Evolutionary conservation across 2,113 vertebrate genomes (phyloP).

Genomic region (Pachyramphus minor): DNA sequence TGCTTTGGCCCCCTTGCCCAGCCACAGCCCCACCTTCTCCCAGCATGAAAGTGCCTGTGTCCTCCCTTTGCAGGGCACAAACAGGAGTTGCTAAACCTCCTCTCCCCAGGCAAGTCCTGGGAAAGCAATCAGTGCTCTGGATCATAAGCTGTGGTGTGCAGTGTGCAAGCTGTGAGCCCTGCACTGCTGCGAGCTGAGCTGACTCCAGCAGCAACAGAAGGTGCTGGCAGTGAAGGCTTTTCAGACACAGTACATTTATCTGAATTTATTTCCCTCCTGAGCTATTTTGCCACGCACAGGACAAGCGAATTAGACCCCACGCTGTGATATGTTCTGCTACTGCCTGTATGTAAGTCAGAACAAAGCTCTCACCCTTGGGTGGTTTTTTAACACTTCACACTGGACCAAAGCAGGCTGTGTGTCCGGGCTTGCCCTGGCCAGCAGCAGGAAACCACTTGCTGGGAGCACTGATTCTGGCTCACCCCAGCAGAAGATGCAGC

Average conservation of each 20-base stretch:
- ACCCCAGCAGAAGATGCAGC: not conserved
- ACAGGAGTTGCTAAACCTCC: not conserved
- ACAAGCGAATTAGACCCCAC: not conserved
- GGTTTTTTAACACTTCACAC: not conserved
- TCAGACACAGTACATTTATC: not conserved
- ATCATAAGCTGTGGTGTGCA: accelerated
- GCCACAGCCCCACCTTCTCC: not conserved
- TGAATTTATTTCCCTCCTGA: not conserved
- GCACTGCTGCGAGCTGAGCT: not conserved
- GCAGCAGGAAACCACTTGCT: not conserved
- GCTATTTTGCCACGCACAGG: not conserved
- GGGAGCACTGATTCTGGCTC: not conserved
- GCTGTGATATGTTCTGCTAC: not conserved
- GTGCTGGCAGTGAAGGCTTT: not conserved
- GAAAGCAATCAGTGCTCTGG: not conserved
- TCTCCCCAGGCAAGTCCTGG: not conserved
- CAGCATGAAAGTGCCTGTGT: not conserved
- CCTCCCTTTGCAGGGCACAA: not conserved
- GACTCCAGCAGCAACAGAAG: not conserved
- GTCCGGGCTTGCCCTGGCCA: not conserved
- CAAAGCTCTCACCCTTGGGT: not conserved
- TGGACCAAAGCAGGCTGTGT: not conserved
- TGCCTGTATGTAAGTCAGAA: not conserved
- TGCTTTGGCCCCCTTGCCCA: not conserved
- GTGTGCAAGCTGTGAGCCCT: not conserved